Conservation (phyloP, 2,888 invertebrate genomes). For the Rhingia rostrata region DNA sequence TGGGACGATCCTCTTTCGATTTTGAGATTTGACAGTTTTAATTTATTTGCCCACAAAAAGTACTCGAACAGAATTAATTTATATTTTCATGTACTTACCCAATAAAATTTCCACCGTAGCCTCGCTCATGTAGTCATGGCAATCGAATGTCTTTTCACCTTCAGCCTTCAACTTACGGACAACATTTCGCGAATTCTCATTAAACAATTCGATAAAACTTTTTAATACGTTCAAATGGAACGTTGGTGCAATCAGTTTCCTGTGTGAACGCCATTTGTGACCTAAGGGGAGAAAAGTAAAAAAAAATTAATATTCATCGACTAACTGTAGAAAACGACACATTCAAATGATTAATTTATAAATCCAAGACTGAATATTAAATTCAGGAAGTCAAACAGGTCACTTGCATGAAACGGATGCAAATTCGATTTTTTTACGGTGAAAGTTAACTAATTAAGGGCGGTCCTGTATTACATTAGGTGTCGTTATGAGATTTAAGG, state of each 20-base stretch:
- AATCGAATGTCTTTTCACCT: constrained; percentile 88
- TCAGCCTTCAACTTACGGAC: constrained; percentile 89
- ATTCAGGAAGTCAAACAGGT: constrained; percentile 5
- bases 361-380: constrained; percentile 43
- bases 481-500: background rate
- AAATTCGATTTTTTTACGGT: background rate
- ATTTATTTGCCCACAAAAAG: background rate
- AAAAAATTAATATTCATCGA: constrained; percentile 7
- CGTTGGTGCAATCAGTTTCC: constrained; percentile 93
- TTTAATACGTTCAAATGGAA: constrained; percentile 94
- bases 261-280: constrained; percentile 92
- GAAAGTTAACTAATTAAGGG: constrained; percentile 37
- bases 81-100: constrained; percentile 84
- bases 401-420: constrained; percentile 6
- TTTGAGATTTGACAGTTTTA: background rate
- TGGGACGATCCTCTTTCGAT: too few species aligned
- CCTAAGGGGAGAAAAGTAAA: constrained; percentile 83
- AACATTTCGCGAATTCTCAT: constrained; percentile 90
- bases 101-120: constrained; percentile 92
- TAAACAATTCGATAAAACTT: constrained; percentile 93
- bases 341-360: constrained; percentile 28
- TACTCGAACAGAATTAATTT: background rate
- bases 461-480: constrained; percentile 16
- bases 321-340: background rate
- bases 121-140: constrained; percentile 93